Conservation (phyloP, 30 jellyfish, hydroid and myxozoan species). For the Aurelia coerulea region DNA sequence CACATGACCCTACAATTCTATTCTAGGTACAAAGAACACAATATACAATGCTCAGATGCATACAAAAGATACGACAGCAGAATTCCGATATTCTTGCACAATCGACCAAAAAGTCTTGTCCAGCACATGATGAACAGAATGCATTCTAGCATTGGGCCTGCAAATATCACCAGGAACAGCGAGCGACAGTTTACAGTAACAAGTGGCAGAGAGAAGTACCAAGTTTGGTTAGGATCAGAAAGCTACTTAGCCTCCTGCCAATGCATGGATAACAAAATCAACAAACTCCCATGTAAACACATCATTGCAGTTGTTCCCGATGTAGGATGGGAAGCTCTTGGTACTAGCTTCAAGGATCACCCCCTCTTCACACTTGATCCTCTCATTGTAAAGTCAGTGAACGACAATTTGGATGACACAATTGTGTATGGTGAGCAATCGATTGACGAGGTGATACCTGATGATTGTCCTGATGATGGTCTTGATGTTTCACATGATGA, state of each 20-base stretch:
- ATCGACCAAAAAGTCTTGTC: background rate
- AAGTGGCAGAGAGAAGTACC: no score
- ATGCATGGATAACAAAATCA: conserved; percentile 1
- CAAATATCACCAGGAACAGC: no score
- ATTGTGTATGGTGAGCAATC: background rate
- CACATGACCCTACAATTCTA: no score
- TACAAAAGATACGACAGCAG: no score
- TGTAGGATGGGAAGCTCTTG: conserved; percentile 54
- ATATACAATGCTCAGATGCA: no score
- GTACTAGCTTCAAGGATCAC: conserved; percentile 12
- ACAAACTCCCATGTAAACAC: conserved; percentile 32
- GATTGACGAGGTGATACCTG: conserved; percentile 3
- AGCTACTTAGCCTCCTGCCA: no score
- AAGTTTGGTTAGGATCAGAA: no score
- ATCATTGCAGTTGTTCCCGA: conserved; percentile 24
- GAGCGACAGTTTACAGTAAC: no score
- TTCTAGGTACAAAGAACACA: no score
- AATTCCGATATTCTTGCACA: background rate
- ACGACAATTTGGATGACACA: background rate
- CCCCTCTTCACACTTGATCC: conserved; percentile 42
- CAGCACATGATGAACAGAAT: no score
- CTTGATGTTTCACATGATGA: background rate
- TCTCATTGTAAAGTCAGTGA: conserved; percentile 4
- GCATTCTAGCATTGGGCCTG: no score
- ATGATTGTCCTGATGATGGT: conserved; percentile 12